A percentile compares a stretch with the other conserved stretches of the same genome.
Evolutionary conservation across 2,113 vertebrate genomes (phyloP).

Genomic region (Genyomyrus donnyi): DNA sequence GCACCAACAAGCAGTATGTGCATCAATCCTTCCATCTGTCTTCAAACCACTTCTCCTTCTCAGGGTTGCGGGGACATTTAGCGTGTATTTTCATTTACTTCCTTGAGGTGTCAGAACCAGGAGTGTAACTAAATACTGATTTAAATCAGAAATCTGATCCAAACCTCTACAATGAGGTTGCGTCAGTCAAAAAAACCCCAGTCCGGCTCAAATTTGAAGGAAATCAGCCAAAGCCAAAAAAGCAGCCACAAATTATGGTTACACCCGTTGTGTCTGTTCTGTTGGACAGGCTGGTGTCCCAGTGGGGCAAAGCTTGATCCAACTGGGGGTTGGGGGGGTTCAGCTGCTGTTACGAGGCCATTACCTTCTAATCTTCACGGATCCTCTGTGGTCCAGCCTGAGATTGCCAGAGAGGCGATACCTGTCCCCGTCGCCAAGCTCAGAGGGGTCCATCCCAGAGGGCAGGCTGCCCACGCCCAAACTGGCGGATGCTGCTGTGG

Average conservation of each 20-base stretch:
- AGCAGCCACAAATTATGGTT: neutral
- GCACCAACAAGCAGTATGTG: conserved; percentile 28
- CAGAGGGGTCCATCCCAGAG: conserved; percentile 36
- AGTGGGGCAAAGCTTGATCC: neutral
- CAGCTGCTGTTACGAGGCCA: neutral
- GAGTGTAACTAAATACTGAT: neutral
- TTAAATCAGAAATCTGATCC: neutral
- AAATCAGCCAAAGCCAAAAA: neutral
- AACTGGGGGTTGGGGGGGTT: neutral
- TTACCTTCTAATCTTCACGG: neutral
- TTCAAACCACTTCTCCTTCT: neutral
- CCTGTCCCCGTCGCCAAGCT: conserved; percentile 20
- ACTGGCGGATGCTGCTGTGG: conserved; percentile 50
- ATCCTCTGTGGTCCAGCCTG: conserved; percentile 17
- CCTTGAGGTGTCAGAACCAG: neutral
- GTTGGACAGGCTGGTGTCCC: neutral
- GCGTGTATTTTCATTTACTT: neutral
- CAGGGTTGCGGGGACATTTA: neutral
- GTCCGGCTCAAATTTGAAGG: neutral
- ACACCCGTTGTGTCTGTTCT: neutral
- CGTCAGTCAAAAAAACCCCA: neutral
- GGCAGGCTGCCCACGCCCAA: conserved; percentile 64
- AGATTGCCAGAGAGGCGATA: neutral
- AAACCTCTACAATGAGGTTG: neutral
- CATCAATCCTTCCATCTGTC: neutral